Percentiles rank a stretch among this genome's conserved stretches.
Evolutionary conservation across 2,888 invertebrate species (phyloP).

Genomic region (Eustalomyia histrio): DNA sequence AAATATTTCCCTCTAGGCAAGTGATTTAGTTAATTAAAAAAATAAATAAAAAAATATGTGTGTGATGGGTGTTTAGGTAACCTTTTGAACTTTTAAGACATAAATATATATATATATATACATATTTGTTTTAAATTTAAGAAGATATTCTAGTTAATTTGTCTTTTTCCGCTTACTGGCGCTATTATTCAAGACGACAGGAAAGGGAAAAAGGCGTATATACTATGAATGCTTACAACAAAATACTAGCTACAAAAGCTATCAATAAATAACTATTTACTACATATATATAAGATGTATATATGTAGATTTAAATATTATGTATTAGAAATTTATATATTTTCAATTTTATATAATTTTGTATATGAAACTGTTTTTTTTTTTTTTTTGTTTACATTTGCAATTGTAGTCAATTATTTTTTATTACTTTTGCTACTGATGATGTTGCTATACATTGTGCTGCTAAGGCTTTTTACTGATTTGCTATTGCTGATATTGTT

Average conservation of each 20-base stretch:
- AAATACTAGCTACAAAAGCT: neutral
- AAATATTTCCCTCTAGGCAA: neutral
- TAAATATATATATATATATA: too few relatives aligned
- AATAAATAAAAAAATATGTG: neutral
- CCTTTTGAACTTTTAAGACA: slow-evolving; percentile 42
- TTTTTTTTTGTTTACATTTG: slow-evolving; percentile 57
- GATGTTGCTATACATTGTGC: slow-evolving; percentile 19
- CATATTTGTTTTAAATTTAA: slow-evolving; percentile 3
- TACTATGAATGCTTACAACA: slow-evolving; percentile 73
- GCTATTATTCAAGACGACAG: slow-evolving; percentile 79
- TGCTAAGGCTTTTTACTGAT: slow-evolving; percentile 39
- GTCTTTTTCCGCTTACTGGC: slow-evolving; percentile 81
- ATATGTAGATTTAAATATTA: neutral
- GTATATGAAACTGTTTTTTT: slow-evolving; percentile 6
- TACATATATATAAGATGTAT: neutral
- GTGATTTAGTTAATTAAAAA: neutral
- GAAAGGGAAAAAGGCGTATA: slow-evolving; percentile 80
- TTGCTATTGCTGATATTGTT: slow-evolving; percentile 47
- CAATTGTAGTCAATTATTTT: slow-evolving; percentile 55
- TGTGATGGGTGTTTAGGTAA: slow-evolving; percentile 28
- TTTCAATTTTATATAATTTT: slow-evolving; percentile 23
- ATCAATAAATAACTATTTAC: neutral
- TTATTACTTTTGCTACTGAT: slow-evolving; percentile 40
- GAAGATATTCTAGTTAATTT: slow-evolving; percentile 77
- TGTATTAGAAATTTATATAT: neutral